Conservation (phyloP, 2,888 invertebrate genomes). For the Polia nebulosa region DNA sequence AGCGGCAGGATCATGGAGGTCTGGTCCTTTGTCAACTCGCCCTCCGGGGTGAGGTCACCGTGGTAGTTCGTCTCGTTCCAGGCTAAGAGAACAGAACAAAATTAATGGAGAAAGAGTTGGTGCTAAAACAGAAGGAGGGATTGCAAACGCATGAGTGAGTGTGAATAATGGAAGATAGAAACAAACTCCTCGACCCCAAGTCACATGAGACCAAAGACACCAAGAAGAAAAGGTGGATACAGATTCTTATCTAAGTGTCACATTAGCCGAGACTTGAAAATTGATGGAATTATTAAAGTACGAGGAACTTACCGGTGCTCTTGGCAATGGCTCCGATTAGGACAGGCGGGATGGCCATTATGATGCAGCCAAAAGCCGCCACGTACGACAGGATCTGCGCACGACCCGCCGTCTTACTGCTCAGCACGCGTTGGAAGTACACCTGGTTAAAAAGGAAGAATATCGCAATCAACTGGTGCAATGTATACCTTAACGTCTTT, state of each 20-base stretch:
- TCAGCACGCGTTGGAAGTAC: constrained; percentile 99
- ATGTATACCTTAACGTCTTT: background rate
- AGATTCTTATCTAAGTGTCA: too few relatives aligned
- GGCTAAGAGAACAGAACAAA: constrained; percentile 89
- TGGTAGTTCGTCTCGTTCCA: constrained; percentile 98
- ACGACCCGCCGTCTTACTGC: constrained; percentile 97
- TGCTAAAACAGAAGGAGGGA: too few relatives aligned
- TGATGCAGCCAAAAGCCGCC: constrained; percentile 98
- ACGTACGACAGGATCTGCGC: constrained; percentile 99
- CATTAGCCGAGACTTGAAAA: background rate
- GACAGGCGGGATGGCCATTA: constrained; percentile 99
- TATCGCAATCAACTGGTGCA: background rate
- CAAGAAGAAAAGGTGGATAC: too few relatives aligned
- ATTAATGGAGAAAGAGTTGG: background rate
- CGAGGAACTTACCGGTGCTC: constrained; percentile 94
- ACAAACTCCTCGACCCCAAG: too few relatives aligned
- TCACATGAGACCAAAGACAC: too few relatives aligned
- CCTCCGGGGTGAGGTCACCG: constrained; percentile 91
- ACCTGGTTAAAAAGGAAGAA: constrained; percentile 90
- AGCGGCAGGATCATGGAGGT: constrained; percentile 99
- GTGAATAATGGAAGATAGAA: too few relatives aligned
- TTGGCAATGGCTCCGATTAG: constrained; percentile 99
- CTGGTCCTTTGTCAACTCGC: constrained; percentile 94
- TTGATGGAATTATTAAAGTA: background rate
- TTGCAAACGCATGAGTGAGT: background rate